phyloP scores from a whole-genome alignment of 2,888 invertebrate species.

The Phrixothrix hirtus region DNA sequence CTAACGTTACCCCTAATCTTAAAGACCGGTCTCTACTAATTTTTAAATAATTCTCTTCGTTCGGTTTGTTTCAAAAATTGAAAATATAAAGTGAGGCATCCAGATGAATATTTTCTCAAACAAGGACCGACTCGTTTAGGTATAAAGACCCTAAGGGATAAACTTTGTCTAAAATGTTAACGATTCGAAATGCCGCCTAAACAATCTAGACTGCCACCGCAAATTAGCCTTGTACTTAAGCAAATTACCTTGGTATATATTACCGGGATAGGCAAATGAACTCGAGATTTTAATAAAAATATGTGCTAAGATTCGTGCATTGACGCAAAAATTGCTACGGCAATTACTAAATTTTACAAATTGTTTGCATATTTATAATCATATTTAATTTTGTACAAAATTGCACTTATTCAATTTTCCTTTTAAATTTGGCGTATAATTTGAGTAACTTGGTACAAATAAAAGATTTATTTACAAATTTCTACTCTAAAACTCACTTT shows the following conservation, averaged over 20 bases:
- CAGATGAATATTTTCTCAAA: not conserved
- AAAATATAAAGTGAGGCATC: too few species aligned
- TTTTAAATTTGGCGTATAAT: not conserved
- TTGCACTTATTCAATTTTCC: not conserved
- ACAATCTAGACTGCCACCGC: slow-evolving; percentile 2
- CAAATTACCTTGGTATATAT: slow-evolving; percentile 2
- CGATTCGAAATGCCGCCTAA: slow-evolving; percentile 14
- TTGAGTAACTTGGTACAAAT: too few species aligned
- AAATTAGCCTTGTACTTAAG: slow-evolving; percentile 1
- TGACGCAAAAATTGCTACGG: not conserved
- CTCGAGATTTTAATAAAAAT: not conserved
- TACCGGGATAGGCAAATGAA: not conserved
- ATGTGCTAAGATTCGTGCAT: not conserved
- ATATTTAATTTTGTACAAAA: not conserved
- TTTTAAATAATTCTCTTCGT: slow-evolving; percentile 5
- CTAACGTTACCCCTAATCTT: slow-evolving; percentile 17
- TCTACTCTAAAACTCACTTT: too few species aligned
- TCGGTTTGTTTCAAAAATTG: not conserved
- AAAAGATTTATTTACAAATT: too few species aligned
- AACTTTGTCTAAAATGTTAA: slow-evolving; percentile 12
- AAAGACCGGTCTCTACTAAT: slow-evolving; percentile 10
- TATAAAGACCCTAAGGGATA: slow-evolving; percentile 9
- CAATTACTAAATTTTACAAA: not conserved
- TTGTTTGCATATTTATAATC: not conserved
- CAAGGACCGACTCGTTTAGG: not conserved